These are phyloP conservation scores for Caenorhabditis macrosperma DNA, from an alignment of 2,888 invertebrate species.

Conservation along the genomic window DNA sequence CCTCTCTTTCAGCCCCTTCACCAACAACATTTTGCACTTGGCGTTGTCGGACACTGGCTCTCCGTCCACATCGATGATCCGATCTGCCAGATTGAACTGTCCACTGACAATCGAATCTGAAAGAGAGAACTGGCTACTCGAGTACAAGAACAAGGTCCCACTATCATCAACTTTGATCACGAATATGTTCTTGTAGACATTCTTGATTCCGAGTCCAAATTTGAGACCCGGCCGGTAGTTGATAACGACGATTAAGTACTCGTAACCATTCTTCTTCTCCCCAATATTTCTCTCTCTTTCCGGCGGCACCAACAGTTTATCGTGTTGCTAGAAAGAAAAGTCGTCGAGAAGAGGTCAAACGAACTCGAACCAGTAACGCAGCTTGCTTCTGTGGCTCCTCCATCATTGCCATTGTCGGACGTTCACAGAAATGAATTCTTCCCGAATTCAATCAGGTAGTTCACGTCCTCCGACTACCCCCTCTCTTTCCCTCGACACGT, in stretches of 20 bases:
- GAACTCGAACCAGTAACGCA: not conserved
- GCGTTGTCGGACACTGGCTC: slow-evolving; percentile 31
- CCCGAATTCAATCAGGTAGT: too few relatives aligned
- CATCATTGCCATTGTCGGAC: too few relatives aligned
- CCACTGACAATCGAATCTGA: slow-evolving; percentile 54
- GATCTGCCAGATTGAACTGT: slow-evolving; percentile 51
- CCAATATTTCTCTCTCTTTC: slow-evolving; percentile 43
- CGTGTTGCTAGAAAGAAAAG: not conserved
- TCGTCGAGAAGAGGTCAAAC: not conserved
- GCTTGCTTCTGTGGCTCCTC: not conserved
- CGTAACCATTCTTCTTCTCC: slow-evolving; percentile 42
- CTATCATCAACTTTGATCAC: slow-evolving; percentile 55
- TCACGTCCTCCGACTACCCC: too few relatives aligned
- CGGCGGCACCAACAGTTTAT: slow-evolving; percentile 20
- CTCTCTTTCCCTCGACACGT: too few relatives aligned
- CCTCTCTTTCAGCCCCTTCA: slow-evolving; percentile 50
- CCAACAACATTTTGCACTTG: slow-evolving; percentile 40
- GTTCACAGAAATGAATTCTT: not conserved
- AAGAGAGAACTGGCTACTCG: not conserved
- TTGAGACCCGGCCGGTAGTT: slow-evolving; percentile 38
- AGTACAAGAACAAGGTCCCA: slow-evolving; percentile 2
- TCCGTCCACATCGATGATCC: slow-evolving; percentile 55
- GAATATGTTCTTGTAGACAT: slow-evolving; percentile 45
- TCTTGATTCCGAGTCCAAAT: slow-evolving; percentile 55
- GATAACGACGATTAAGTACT: slow-evolving; percentile 42